Evolutionary conservation across 2,797 vertebrate species (phyloP).

Genomic region (Coendou prehensilis): DNA sequence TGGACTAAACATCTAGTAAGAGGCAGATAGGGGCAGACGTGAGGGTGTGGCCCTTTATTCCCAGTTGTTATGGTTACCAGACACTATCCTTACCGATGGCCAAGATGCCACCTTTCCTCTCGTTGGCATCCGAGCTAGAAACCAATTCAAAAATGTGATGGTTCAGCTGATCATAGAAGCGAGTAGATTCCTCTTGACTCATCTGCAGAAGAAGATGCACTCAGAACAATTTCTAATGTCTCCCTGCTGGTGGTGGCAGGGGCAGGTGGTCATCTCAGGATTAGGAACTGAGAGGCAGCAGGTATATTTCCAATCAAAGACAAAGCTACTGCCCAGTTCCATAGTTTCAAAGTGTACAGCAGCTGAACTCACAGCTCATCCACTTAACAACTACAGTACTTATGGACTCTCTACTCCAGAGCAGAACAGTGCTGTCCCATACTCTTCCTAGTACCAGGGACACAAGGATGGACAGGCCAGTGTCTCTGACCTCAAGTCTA

Average conservation of each 20-base stretch:
- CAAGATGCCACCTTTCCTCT: slow-evolving; percentile 99
- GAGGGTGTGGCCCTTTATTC: not conserved
- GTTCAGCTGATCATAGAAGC: slow-evolving; percentile 98
- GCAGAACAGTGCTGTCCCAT: not conserved
- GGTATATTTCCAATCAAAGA: not conserved
- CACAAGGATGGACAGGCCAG: not conserved
- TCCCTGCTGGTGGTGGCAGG: not conserved
- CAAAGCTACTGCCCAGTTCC: not conserved
- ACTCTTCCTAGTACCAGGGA: not conserved
- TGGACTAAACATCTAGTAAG: not conserved
- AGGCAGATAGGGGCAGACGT: not conserved
- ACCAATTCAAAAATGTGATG: slow-evolving; percentile 99
- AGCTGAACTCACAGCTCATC: not conserved
- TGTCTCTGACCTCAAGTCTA: not conserved
- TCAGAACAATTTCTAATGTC: slow-evolving; percentile 45
- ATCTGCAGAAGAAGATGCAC: slow-evolving; percentile 90
- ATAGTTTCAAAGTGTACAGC: not conserved
- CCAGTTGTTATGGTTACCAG: not conserved
- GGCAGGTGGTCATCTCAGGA: not conserved
- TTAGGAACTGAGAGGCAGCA: not conserved
- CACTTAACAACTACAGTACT: not conserved
- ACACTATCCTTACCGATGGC: slow-evolving; percentile 94
- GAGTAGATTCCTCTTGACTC: slow-evolving; percentile 98
- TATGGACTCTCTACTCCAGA: not conserved
- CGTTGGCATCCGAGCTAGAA: slow-evolving; percentile 98